Evolutionary conservation across 2,797 vertebrate genomes (phyloP), one percentile per base, ranked within the genome.

Genomic region (Salmo trutta): DNA sequence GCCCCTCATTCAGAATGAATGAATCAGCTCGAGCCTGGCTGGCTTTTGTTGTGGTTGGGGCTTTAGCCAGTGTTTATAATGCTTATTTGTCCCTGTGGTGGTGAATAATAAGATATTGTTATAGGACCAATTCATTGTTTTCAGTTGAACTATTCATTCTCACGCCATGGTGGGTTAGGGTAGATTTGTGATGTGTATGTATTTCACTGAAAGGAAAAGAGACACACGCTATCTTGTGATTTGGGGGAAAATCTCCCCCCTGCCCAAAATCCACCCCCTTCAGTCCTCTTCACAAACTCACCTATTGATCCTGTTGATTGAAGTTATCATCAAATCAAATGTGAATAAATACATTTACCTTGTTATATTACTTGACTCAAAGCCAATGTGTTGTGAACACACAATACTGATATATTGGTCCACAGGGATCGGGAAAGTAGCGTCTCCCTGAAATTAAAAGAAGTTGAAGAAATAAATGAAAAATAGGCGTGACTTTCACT

Each of bases 71-170:
- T 87, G 84, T 90, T 85, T 90, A 86, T 85, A 86, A 86, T 85
- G 86, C 84, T 84, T 91, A 90, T 93, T 93, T 93, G 92, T 93
- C 56, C 56, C 89, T 91, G 81, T 77, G 79, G 81, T 85, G 89
- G 41, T 62, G 56, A n/a, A 8, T 62, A 62, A 62, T 3, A 8
- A 8, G 83, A 90, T 91, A 87, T 90, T 91, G 82, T 90, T 84
- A 91, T 85, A 86, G 81, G 82, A 82, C 85, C 84, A 84, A 85
- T 89, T 90, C 85, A 85, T 89, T 90, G 85, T 90, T 88, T 87
- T 84, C 89, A 91, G 79, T 83, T 85, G 81, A 91, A 83, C 82
- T 71, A 67, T 86, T 85, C 80, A 81, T 79, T 77, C 56, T 62
- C n/a, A 21, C 8, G 56, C 19, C 56, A n/a, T 85, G 87, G 81